Conservation (phyloP, 1,140 invertebrate genomes). For the Polyergus mexicanus region DNA sequence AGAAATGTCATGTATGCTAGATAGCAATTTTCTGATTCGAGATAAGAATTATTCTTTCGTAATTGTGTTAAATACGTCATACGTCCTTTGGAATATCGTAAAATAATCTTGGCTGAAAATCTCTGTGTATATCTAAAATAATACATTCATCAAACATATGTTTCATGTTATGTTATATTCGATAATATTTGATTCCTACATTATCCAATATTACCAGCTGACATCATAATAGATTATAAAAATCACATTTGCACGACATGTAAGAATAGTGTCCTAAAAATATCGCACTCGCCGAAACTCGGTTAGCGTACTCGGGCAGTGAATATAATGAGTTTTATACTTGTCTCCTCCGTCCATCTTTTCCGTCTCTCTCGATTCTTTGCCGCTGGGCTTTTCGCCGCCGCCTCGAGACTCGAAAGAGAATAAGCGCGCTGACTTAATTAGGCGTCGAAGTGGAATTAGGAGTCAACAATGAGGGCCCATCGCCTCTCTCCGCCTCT, state of each 20-base stretch:
- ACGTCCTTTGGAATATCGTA: not conserved
- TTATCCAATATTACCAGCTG: not conserved
- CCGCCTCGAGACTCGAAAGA: conserved; percentile 58
- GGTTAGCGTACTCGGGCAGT: conserved; percentile 31
- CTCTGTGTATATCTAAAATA: not conserved
- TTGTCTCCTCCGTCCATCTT: conserved; percentile 31
- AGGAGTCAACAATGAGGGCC: conserved; percentile 70
- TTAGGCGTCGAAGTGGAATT: conserved; percentile 75
- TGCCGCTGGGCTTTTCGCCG: conserved; percentile 30
- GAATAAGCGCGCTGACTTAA: conserved; percentile 71
- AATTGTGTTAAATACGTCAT: not conserved
- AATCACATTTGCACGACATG: not conserved
- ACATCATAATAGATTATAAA: not conserved
- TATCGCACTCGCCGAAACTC: conserved; percentile 21
- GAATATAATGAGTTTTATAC: conserved; percentile 55
- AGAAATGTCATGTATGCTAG: not conserved
- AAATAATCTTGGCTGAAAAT: not conserved
- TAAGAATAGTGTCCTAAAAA: not conserved
- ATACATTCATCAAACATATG: not conserved
- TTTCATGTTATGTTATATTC: not conserved
- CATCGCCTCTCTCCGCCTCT: conserved; percentile 4
- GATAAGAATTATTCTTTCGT: not conserved
- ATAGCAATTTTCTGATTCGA: not conserved
- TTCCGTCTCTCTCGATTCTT: conserved; percentile 43
- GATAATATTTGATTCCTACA: not conserved